Base-by-base conservation (phyloP, 2,888 invertebrate genomes). In the Limnephilus marmoratus region DNA sequence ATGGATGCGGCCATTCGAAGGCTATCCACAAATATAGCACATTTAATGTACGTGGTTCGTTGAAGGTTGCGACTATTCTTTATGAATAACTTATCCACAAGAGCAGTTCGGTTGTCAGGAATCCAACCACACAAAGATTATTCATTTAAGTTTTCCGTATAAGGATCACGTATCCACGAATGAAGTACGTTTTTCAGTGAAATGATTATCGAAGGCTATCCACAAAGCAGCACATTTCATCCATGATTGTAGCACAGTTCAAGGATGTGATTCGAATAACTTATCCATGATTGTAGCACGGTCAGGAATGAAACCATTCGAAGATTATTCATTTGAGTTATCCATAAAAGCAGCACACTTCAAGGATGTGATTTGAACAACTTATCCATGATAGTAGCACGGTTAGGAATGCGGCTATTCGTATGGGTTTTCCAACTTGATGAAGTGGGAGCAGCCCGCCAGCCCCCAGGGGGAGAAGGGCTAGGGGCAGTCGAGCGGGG, bases 401-500 rank as follows among this genome's bases (percentile, higher is more conserved):
- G 53, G 18, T 68, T 0, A 68, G 53, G 53, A 68, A 68, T 68
- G 53, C 53, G 81, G 12, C 31, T 81, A 81, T 81, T 81, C 81
- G 81, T 81, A 81, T n/a, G 85, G 15, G 85, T 85, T 85, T 37
- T 87, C 87, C 53, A 87, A 18, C 31, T 87, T 87, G 87, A 87
- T 87, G 53, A 53, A 53, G 11, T 53, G 87, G 53, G 53, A 34
- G 87, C 29, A 24, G 87, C 11, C 37, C 87, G 89, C 81, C 18
- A 24, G 68, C 81, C 81, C 89, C 41, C 29, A 41, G 85, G 85
- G 53, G 34, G 81, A 24, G 49, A 18, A 37, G 81, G 95, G 96
- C 97, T 97, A 97, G 96, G 97, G 97, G 95, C 98, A 98, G 95
- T 98, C 98, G 95, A 98, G 96, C 37, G 97, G 97, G 24, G 98